These are phyloP conservation scores for Tragelaphus oryx DNA, from an alignment of 2,797 vertebrate species.

Conservation along the genomic window DNA sequence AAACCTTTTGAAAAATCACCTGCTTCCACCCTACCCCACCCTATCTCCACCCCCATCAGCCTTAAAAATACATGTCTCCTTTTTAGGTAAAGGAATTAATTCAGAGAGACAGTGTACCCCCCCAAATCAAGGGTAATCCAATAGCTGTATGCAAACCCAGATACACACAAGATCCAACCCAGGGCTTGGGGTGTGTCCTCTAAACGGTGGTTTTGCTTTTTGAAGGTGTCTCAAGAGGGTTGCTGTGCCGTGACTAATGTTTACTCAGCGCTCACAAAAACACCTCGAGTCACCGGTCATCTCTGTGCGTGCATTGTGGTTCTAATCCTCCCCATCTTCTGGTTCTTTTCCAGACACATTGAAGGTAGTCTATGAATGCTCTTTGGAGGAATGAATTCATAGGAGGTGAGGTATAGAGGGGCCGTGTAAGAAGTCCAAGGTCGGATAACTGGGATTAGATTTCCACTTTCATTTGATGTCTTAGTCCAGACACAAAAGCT, in stretches of 20 bases:
- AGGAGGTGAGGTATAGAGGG: not conserved
- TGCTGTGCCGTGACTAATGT: not conserved
- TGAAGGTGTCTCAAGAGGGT: not conserved
- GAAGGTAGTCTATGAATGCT: not conserved
- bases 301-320: rapidly evolving
- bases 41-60: not conserved
- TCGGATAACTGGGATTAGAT: not conserved
- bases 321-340: not conserved
- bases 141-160: not conserved
- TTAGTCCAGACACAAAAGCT: not conserved
- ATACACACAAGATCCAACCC: not conserved
- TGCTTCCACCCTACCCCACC: not conserved
- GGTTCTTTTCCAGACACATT: not conserved
- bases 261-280: not conserved
- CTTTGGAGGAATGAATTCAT: not conserved
- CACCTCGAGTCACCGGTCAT: not conserved
- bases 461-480: not conserved
- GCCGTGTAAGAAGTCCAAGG: not conserved
- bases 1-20: not conserved
- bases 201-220: not conserved
- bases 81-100: not conserved
- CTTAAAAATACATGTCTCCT: not conserved
- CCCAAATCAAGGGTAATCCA: not conserved
- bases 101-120: not conserved
- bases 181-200: not conserved